Evolutionary conservation across 2,797 vertebrate genomes (phyloP).

Genomic region (Enteromius treurensis): DNA sequence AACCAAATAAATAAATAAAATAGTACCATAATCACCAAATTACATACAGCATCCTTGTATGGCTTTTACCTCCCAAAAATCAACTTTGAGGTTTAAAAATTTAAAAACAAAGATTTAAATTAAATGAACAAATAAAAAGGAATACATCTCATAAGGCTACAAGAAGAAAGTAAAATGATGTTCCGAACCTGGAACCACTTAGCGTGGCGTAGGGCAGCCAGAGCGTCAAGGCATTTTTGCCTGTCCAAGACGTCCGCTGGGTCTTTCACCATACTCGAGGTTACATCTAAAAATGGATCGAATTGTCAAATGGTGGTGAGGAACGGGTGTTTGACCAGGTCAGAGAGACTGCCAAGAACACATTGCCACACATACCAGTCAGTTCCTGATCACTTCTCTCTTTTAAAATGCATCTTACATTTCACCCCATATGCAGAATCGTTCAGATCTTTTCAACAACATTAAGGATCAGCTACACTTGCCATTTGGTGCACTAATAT

Average conservation of each 20-base stretch:
- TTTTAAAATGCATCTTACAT: constrained; percentile 25
- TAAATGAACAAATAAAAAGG: constrained; percentile 79
- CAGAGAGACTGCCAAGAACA: constrained; percentile 89
- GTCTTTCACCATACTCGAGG: constrained; percentile 99
- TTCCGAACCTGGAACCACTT: constrained; percentile 99
- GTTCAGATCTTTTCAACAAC: constrained; percentile 35
- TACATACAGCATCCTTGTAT: constrained; percentile 81
- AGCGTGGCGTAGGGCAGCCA: constrained; percentile 99
- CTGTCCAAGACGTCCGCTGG: constrained; percentile 99
- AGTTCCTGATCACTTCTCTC: constrained; percentile 60
- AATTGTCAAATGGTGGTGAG: constrained; percentile 99
- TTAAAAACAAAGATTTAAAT: constrained; percentile 64
- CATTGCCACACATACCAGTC: constrained; percentile 97
- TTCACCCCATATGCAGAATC: constrained; percentile 48
- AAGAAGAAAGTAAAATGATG: constrained; percentile 99
- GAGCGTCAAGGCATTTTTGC: constrained; percentile 99
- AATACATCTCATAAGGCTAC: constrained; percentile 98
- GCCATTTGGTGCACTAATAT: constrained; percentile 4
- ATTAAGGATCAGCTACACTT: constrained; percentile 35
- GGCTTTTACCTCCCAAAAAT: constrained; percentile 56
- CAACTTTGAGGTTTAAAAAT: constrained; percentile 72
- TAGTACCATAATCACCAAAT: constrained; percentile 42
- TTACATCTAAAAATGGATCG: constrained; percentile 99
- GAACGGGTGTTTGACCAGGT: constrained; percentile 99
- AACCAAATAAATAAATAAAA: constrained; percentile 42